Percentiles rank a stretch among this genome's conserved stretches.
Evolutionary conservation across 2,113 vertebrate genomes (phyloP).

Genomic region (Phodopus roborovskii): DNA sequence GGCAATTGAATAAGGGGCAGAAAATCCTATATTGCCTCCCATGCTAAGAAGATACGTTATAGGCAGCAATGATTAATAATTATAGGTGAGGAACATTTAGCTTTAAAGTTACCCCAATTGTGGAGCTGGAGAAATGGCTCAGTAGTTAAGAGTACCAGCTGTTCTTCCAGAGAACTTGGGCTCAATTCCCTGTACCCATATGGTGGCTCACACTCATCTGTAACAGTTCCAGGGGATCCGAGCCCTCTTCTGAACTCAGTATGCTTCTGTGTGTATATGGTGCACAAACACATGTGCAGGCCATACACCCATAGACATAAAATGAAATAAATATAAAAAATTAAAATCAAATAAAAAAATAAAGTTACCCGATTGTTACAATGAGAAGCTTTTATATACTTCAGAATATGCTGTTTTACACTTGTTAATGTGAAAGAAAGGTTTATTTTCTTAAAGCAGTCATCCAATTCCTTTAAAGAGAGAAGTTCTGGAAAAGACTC

Average conservation of each 20-base stretch:
- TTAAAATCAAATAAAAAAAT: background rate
- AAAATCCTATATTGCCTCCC: background rate
- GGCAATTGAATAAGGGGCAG: background rate
- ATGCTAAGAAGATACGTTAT: background rate
- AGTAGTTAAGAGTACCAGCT: background rate
- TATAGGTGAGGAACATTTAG: background rate
- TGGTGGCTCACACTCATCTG: background rate
- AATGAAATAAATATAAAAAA: background rate
- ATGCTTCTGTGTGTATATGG: background rate
- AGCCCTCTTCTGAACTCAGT: background rate
- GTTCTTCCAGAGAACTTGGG: background rate
- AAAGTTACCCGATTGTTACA: background rate
- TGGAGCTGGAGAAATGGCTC: background rate
- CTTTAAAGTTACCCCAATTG: conserved; percentile 24
- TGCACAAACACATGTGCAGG: background rate
- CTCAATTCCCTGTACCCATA: background rate
- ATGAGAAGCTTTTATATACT: background rate
- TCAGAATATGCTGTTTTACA: conserved; percentile 15
- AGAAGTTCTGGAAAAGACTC: conserved; percentile 34
- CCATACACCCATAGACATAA: background rate
- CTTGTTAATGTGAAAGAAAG: background rate
- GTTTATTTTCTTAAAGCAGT: conserved; percentile 9
- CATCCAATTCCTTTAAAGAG: background rate
- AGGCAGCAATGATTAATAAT: background rate
- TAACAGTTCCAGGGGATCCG: background rate